Conservation (phyloP, 2,888 invertebrate genomes). For the Creontiades dilutus region DNA sequence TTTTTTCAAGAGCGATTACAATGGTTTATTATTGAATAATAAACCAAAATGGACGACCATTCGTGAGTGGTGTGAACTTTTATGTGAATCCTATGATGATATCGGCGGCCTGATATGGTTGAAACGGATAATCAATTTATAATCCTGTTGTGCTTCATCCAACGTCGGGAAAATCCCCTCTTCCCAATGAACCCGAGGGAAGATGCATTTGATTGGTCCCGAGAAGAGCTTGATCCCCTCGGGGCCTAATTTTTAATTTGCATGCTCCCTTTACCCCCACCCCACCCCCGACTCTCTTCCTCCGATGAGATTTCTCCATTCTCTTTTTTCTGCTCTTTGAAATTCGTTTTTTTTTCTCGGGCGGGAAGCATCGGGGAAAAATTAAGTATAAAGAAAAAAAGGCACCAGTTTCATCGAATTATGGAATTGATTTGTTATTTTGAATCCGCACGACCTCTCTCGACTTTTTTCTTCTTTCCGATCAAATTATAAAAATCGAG, state of each 20-base stretch:
- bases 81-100: no score
- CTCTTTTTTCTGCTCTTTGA: not conserved
- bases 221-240: slow-evolving; percentile 22
- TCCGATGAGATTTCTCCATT: not conserved
- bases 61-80: no score
- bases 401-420: not conserved
- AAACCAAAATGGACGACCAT: no score
- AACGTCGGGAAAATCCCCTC: not conserved
- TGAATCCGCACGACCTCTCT: not conserved
- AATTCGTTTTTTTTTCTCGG: slow-evolving; percentile 17
- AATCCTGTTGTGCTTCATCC: not conserved
- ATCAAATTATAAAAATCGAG: slow-evolving; percentile 10
- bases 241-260: slow-evolving; percentile 26
- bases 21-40: no score
- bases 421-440: slow-evolving; percentile 31
- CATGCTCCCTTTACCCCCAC: not conserved
- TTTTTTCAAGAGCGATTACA: no score
- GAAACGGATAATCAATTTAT: no score
- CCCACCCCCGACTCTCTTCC: not conserved
- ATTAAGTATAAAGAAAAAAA: not conserved
- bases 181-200: not conserved
- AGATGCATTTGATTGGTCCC: slow-evolving; percentile 16
- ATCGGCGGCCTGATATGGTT: no score
- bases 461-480: not conserved
- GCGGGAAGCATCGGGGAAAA: not conserved